Conservation (phyloP, 2,888 invertebrate species). For the Bombylius major region DNA sequence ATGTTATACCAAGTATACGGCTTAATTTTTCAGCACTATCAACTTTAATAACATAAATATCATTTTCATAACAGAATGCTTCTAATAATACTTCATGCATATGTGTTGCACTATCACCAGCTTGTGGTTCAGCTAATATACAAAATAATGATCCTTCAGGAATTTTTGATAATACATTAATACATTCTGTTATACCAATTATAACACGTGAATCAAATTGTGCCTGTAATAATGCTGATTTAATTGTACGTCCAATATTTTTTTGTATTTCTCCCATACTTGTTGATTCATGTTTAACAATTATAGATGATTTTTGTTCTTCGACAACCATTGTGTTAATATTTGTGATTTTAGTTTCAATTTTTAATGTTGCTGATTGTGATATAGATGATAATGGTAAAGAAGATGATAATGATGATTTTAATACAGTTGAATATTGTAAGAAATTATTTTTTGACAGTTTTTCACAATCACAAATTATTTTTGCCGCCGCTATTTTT, state of each 20-base stretch:
- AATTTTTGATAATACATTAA: slow-evolving; percentile 31
- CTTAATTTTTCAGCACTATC: slow-evolving; percentile 41
- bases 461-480: neutral
- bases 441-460: slow-evolving; percentile 16
- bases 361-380: too few relatives aligned
- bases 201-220: slow-evolving; percentile 33
- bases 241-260: slow-evolving; percentile 29
- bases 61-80: slow-evolving; percentile 67
- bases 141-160: slow-evolving; percentile 53
- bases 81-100: slow-evolving; percentile 66
- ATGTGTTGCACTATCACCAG: slow-evolving; percentile 61
- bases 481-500: too few relatives aligned
- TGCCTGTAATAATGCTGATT: slow-evolving; percentile 30
- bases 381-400: slow-evolving; percentile 4
- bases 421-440: slow-evolving; percentile 10
- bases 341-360: too few relatives aligned
- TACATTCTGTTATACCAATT: slow-evolving; percentile 32
- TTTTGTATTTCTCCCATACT: slow-evolving; percentile 25
- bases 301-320: slow-evolving; percentile 11
- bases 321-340: slow-evolving; percentile 16
- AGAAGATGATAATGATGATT: slow-evolving; percentile 2
- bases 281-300: neutral
- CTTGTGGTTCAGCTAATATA: slow-evolving; percentile 51
- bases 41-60: slow-evolving; percentile 61
- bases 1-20: slow-evolving; percentile 40